Base-by-base conservation (phyloP, 2,113 vertebrate species). In the Jaculus jaculus region DNA sequence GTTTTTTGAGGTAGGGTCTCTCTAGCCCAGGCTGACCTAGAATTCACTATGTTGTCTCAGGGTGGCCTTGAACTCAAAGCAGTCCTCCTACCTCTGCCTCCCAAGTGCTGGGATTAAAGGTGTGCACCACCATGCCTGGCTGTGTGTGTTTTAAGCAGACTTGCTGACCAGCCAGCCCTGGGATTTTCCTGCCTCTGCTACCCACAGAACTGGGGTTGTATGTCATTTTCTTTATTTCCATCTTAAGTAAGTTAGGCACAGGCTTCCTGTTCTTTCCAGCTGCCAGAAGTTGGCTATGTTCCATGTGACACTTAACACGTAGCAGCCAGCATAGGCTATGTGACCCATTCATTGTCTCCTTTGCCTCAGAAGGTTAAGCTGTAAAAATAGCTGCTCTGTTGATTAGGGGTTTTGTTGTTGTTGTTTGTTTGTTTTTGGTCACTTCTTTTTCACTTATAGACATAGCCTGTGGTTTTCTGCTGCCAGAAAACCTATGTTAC, bases 391-490 rank as follows among this genome's bases (percentile, higher is more conserved):
- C 85, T 90, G 79, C 92, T 85, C 78, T 87, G 21, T 91, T 28
- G 16, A 65, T 47, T 47, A 47, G 8, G 72, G 77, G 71, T 63
- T 78, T 97, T n/a, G n/a, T n/a, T n/a, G n/a, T n/a, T n/a, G n/a
- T n/a, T n/a, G n/a, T n/a, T n/a, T n/a, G n/a, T n/a, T 37, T 74
- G 61, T 90, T 96, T 61, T 80, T 80, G 77, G 89, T 92, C 93
- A 87, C 87, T 87, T 93, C 87, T 96, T 87, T 96, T 94, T 92
- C 90, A 94, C 54, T 91, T 93, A 83, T 89, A 92, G 71, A 88
- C 54, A 16, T 58, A 88, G 61, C 91, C 85, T 91, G 65, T 94
- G 93, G 34, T 84, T 92, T 92, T 71, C 92, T 94, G 34, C 73
- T 93, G 68, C 72, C 93, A 95, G 63, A 93, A 89, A 96, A 87